Base-by-base conservation (phyloP, 2,888 invertebrate genomes). In the Helleia helle region DNA sequence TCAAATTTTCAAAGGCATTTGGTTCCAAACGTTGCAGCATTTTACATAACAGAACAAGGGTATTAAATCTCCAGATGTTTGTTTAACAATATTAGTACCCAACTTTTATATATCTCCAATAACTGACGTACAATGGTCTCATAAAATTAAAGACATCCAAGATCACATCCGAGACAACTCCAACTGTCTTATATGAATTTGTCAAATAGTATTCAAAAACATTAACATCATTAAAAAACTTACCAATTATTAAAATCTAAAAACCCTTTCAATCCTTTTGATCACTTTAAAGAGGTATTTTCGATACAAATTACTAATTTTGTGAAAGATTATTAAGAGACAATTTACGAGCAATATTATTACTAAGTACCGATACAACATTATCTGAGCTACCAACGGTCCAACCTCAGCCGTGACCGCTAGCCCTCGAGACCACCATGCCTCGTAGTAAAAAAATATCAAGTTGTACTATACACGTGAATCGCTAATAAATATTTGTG, bases 231-330 rank as follows among this genome's bases (percentile, higher is more conserved):
- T 70, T 77, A 72, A 72, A 70, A 75, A 75, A 74, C 75, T 73
- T 80, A 80, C 76, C 75, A 67, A 65, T 67, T 65, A 62, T 47
- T 56, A 68, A 70, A 67, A 71, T 73, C 71, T 74, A 76, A 72
- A 58, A 76, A 77, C 79, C 81, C 76, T 79, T 77, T 65, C 66
- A 66, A 64, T 74, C 74, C 74, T 69, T 77, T 75, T 70, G 69
- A 80, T 83, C 81, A 83, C 80, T 75, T 68, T 68, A 61, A 65
- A 76, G 83, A 83, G 83, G 83, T 83, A 83, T 81, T 80, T 79
- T 68, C 62, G 80, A 81, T 72, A 69, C 62, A 65, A 49, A 48
- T 55, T 58, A 50, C 56, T 63, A 53, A 57, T 62, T 71, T 67
- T 68, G 62, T 64, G 63, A 65, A 65, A 67, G 66, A 60, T 52